A percentile compares a stretch with the other conserved stretches of the same genome.
phyloP scores from a whole-genome alignment of 1,140 invertebrate species.

The Drosophila arizonae region DNA sequence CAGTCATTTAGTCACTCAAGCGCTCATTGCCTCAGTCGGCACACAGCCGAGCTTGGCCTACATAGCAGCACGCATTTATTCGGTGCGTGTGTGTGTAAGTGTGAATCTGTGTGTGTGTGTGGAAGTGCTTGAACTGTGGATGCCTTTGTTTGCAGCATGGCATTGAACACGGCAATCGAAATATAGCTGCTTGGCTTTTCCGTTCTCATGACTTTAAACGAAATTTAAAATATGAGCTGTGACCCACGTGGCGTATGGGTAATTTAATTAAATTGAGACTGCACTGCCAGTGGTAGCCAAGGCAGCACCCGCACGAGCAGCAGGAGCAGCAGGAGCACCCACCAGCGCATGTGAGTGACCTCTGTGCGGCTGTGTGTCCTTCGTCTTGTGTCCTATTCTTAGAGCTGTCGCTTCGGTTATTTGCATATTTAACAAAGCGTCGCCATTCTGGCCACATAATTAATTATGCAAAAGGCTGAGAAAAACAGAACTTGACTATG shows the following conservation, averaged over 20 bases:
- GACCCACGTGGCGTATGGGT: slow-evolving; percentile 34
- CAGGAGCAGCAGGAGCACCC: background rate
- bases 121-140: slow-evolving; percentile 1
- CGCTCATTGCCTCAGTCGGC: slow-evolving; percentile 53
- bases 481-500: slow-evolving; percentile 47
- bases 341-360: slow-evolving; percentile 41
- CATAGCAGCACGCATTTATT: slow-evolving; percentile 35
- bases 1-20: slow-evolving; percentile 14
- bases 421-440: slow-evolving; percentile 78
- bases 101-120: slow-evolving; percentile 3
- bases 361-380: slow-evolving; percentile 27
- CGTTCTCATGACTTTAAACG: slow-evolving; percentile 4
- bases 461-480: slow-evolving; percentile 76
- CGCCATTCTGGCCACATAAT: slow-evolving; percentile 71
- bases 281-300: background rate
- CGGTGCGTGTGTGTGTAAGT: slow-evolving; percentile 15
- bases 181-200: slow-evolving; percentile 17
- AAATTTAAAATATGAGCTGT: slow-evolving; percentile 39
- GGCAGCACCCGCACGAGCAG: background rate
- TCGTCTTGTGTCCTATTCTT: slow-evolving; percentile 18
- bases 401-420: slow-evolving; percentile 45
- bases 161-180: slow-evolving; percentile 64
- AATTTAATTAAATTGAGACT: slow-evolving; percentile 45
- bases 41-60: slow-evolving; percentile 52
- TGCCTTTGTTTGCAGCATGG: slow-evolving; percentile 24